A percentile compares a stretch with the other conserved stretches of the same genome.
Conservation (phyloP, 2,888 invertebrate species). For the Scrobipalpa costella region DNA sequence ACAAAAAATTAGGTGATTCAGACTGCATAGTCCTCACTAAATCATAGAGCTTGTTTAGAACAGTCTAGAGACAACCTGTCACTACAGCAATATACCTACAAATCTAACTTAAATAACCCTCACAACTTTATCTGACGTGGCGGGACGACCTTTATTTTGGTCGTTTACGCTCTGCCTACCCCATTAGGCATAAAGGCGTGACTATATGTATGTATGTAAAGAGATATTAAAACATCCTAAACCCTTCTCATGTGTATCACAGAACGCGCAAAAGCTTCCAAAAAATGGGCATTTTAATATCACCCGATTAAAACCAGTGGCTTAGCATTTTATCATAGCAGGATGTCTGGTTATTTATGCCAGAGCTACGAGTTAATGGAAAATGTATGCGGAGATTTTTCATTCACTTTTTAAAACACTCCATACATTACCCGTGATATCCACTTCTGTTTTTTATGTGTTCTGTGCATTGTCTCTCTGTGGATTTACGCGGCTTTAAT, state of each 20-base stretch:
- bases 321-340: conserved; percentile 52
- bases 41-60: too few species aligned
- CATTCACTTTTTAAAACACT: conserved; percentile 28
- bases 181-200: too few species aligned
- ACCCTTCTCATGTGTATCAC: background rate
- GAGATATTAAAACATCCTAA: conserved; percentile 9
- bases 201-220: too few species aligned
- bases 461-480: conserved; percentile 1
- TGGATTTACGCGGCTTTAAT: conserved; percentile 12
- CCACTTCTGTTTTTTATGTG: conserved; percentile 6
- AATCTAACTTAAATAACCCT: too few species aligned
- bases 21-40: too few species aligned
- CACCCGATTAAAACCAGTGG: conserved; percentile 52
- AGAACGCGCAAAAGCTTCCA: conserved; percentile 31
- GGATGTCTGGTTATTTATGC: conserved; percentile 38
- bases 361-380: conserved; percentile 45
- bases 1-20: too few species aligned
- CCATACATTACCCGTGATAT: conserved; percentile 1
- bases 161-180: too few species aligned
- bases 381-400: conserved; percentile 37
- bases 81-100: too few species aligned
- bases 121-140: too few species aligned
- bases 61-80: too few species aligned
- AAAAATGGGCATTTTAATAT: conserved; percentile 47
- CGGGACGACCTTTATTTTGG: too few species aligned